These are phyloP conservation scores for Dinoponera quadriceps DNA, from an alignment of 1,140 invertebrate species.

Conservation along the genomic window DNA sequence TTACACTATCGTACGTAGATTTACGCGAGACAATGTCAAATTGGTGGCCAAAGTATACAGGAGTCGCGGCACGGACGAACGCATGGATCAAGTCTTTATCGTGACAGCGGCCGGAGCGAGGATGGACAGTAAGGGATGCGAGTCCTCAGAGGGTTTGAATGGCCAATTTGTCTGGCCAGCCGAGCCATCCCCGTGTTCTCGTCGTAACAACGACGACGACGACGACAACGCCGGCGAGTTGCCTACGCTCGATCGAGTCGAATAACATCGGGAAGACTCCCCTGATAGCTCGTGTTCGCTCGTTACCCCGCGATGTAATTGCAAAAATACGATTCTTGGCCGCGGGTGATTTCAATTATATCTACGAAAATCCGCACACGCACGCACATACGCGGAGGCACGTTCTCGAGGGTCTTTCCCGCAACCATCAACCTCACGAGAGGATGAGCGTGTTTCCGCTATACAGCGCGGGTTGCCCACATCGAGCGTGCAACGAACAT, in stretches of 20 bases:
- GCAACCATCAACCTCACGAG: constrained; percentile 46
- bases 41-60: constrained; percentile 38
- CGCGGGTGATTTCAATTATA: constrained; percentile 54
- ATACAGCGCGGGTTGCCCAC: constrained; percentile 21
- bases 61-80: constrained; percentile 51
- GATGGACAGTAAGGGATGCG: constrained; percentile 63
- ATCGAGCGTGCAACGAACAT: constrained; percentile 62
- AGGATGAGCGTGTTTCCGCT: constrained; percentile 63
- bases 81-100: constrained; percentile 63
- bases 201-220: constrained; percentile 51
- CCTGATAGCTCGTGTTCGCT: not conserved
- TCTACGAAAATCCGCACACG: not conserved
- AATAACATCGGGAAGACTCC: constrained; percentile 25
- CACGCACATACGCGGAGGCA: not conserved
- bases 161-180: constrained; percentile 64
- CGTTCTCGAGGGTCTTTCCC: constrained; percentile 45
- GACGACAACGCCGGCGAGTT: constrained; percentile 13
- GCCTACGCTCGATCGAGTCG: constrained; percentile 53
- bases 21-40: constrained; percentile 36
- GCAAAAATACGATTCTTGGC: constrained; percentile 53
- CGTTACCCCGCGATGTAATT: constrained; percentile 46
- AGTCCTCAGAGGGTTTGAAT: constrained; percentile 48
- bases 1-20: not conserved
- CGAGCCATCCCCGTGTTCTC: constrained; percentile 39
- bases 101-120: constrained; percentile 23